Evolutionary conservation across 2,113 vertebrate genomes (phyloP), one percentile per base, ranked within the genome.

Genomic region (Serilophus lunatus): DNA sequence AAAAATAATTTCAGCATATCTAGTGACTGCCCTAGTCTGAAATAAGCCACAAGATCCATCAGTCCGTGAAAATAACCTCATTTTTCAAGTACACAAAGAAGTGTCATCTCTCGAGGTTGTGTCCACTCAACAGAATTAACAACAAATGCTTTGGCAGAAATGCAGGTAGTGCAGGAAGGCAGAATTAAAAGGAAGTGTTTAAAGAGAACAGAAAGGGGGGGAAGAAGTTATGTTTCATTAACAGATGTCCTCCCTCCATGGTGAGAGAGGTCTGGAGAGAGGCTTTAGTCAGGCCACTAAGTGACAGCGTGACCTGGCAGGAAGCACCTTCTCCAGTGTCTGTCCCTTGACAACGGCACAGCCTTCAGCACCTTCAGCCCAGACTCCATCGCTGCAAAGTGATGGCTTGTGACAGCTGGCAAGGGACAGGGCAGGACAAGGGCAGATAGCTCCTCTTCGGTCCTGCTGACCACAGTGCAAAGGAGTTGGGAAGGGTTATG

Each of bases 361-460:
- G 68, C 47, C 92, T 66, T 54, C 72, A 78, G 85, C 85, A 74
- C 51, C 79, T 57, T 44, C 7, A 5, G 68, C 26, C 54, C 76
- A 1, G 13, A 35, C 60, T 83, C 63, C 51, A 77, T 33, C 56
- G 8, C 59, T 83, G 59, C 2, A 24, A 15, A 35, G 64, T 79
- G 86, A 96, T 92, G 57, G 71, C 90, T 94, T 86, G 64, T 95
- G 96, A 96, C 93, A 92, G 85, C 90, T 92, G 80, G 93, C 66
- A 94, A 74, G 90, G 95, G 92, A 93, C 87, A 92, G 2, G 0
- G 70, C 71, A 96, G 94, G 96, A 92, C 93, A 96, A 81, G 36
- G 76, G 85, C 79, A 88, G 40, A n/a, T 56, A 80, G 74, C 56
- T 78, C 75, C 77, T 69, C 54, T 92, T 71, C 79, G 78, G 2